Evolutionary conservation across 2,888 invertebrate species (phyloP), one percentile per base, ranked within the genome.

Genomic region (Amiota minor): DNA sequence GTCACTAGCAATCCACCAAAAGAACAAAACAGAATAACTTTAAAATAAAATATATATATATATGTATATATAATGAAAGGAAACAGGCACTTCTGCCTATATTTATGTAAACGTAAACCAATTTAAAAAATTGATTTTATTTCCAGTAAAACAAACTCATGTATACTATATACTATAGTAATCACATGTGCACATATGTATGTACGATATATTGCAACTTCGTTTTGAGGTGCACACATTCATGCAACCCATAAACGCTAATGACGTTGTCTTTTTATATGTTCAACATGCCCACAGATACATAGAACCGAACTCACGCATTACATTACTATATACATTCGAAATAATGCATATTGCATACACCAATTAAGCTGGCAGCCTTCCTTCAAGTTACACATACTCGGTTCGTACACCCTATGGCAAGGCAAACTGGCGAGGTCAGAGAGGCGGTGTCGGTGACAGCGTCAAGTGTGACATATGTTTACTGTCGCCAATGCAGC

Each of bases 71-170:
- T 1, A 53, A 53, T 9, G 53, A 53, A n/a, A 53, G 53, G 14
- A 53, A n/a, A 45, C 35, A 45, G 62, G 6, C 62, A 68, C 53
- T 50, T 68, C 35, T 68, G 50, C n/a, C 45, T 62, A 14, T 49
- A 14, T 69, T 73, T 35, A 35, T 35, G 6, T 35, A 35, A 6
- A 35, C 6, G 76, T 75, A 74, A 78, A 80, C 76, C 78, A 81
- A 78, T 81, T 80, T 82, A 80, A 81, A 81, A 81, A 80, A 81
- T 81, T 81, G 80, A 80, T 80, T 80, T 80, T 81, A 53, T 68
- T 59, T 59, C 59, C n/a, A 62, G 62, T 45, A 35, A 50, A 68
- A 68, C 50, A 50, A 50, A 35, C 35, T 35, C 35, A 6, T 35
- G n/a, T n/a, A n/a, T n/a, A n/a, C n/a, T n/a, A n/a, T n/a, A n/a